Base-by-base conservation (phyloP, 2,113 vertebrate species). In the Haliaeetus leucogaster region DNA sequence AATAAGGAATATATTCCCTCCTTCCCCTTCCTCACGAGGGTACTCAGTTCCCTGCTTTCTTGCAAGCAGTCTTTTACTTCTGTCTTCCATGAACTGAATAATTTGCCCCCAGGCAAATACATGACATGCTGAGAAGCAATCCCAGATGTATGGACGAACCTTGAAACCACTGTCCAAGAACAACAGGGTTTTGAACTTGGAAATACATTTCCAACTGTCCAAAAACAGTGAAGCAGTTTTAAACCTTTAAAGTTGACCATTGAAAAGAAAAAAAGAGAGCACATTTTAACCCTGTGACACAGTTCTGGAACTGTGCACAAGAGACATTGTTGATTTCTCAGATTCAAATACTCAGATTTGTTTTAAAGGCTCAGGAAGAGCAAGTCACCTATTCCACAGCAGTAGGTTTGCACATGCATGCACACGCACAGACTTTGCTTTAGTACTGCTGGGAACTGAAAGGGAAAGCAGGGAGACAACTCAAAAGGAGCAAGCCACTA, bases 331-430 rank as follows among this genome's bases (percentile, higher is more conserved):
- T 26, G 3, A 22, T 74, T 91, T 71, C 55, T 82, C 45, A 55
- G 55, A 68, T 42, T 79, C 52, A 36, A 40, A 36, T 2, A 38
- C 55, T 82, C 43, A 58, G 59, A 58, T 79, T 74, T 85, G 38
- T 45, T 89, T 82, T 59, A 73, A 70, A 89, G 25, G 38, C 62
- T 91, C 48, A 86, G 43, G 25, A 74, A 79, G 23, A 73, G 16
- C 53, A 78, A 79, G 47, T 43, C 42, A 62, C 42, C 68, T 22
- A 22, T n/a, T 91, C 27, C 56, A 90, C 50, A 71, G 50, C 63
- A 63, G 56, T 5, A 47, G 18, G 27, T 8, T 7, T 43, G 22
- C 2, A 1, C 16, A 9, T 5, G 19, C 3, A 2, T 12, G 4
- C 19, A 38, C 10, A 19, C 3, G 6, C 22, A 67, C 2, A 58